phyloP scores from a whole-genome alignment of 2,113 vertebrate species.

The Bubo bubo region DNA sequence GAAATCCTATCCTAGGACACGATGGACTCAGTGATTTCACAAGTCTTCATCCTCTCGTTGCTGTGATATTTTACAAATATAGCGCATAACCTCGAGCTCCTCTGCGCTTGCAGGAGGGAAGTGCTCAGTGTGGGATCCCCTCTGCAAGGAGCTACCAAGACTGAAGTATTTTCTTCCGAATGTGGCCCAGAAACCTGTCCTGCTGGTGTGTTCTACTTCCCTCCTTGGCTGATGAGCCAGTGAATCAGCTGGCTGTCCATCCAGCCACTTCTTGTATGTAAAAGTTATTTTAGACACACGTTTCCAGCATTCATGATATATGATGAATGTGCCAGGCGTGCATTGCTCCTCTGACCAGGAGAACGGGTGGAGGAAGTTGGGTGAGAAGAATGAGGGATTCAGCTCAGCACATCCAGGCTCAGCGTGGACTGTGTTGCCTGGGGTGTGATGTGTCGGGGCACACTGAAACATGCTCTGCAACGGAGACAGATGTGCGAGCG shows the following conservation, averaged over 20 bases:
- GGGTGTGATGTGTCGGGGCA: background rate
- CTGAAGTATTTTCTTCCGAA: background rate
- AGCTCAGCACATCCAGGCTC: background rate
- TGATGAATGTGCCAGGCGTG: background rate
- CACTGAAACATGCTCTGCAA: background rate
- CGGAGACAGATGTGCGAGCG: background rate
- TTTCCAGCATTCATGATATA: background rate
- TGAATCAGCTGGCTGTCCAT: background rate
- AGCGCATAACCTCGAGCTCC: background rate
- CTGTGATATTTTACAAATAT: background rate
- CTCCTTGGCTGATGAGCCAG: background rate
- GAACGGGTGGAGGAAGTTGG: background rate
- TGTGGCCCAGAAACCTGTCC: background rate
- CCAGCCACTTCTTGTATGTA: background rate
- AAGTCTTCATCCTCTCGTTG: background rate
- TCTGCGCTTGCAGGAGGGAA: background rate
- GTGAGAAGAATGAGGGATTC: background rate
- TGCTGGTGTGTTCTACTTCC: background rate
- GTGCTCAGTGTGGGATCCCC: background rate
- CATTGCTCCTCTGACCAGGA: background rate
- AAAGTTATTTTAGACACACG: background rate
- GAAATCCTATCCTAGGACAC: accelerated
- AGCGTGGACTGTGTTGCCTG: background rate
- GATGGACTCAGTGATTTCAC: background rate
- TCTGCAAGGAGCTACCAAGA: background rate